Evolutionary conservation across 2,113 vertebrate species (phyloP).

Genomic region (Psammodynastes pulverulentus): DNA sequence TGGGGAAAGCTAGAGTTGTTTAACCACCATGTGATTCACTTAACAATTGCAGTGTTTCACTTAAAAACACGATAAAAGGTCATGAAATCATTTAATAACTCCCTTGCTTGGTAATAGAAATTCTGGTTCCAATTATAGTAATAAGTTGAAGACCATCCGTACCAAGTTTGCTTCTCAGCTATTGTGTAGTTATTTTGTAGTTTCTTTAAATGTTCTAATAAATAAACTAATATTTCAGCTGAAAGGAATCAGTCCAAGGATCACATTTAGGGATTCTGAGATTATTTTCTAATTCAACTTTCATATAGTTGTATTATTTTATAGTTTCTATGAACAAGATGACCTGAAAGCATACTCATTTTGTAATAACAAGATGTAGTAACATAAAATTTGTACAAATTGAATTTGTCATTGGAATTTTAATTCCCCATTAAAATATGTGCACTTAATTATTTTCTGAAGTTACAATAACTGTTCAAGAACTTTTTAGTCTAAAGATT

Average conservation of each 20-base stretch:
- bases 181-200: not conserved
- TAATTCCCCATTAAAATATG: not conserved
- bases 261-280: not conserved
- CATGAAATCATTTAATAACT: not conserved
- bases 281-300: constrained; percentile 7
- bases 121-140: not conserved
- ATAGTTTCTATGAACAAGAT: constrained; percentile 39
- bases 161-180: not conserved
- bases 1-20: not conserved
- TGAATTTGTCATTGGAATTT: not conserved
- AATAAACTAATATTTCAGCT: not conserved
- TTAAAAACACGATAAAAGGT: not conserved
- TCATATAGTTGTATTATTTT: not conserved
- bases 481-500: not conserved
- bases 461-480: not conserved
- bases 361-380: constrained; percentile 52
- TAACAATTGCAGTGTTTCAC: not conserved
- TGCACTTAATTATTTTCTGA: not conserved
- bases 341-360: constrained; percentile 47
- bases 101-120: not conserved
- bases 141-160: not conserved
- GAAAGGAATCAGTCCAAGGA: not conserved
- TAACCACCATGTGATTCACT: not conserved
- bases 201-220: not conserved
- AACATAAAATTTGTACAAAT: constrained; percentile 42